A percentile compares a stretch with the other conserved stretches of the same genome.
phyloP scores from a whole-genome alignment of 2,888 invertebrate genomes.

The Meteorus cinctellus region DNA sequence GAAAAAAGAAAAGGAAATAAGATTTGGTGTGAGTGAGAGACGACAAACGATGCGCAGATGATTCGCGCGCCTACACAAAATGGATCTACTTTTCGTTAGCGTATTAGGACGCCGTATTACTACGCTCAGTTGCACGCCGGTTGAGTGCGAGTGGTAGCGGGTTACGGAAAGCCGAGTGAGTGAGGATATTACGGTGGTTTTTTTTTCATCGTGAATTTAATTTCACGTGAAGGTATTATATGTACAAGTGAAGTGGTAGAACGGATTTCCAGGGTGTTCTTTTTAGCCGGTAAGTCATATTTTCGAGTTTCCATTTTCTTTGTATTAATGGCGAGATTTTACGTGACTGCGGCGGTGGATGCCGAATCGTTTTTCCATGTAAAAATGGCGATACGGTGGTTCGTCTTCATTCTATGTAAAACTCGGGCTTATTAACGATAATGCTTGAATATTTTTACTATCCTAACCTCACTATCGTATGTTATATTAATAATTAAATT shows the following conservation, averaged over 20 bases:
- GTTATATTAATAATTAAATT: not conserved
- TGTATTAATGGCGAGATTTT: not conserved
- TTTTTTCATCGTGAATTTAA: slow-evolving; percentile 47
- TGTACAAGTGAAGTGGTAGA: slow-evolving; percentile 63
- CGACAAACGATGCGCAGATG: not conserved
- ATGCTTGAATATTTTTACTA: not conserved
- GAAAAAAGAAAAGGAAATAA: too few species aligned
- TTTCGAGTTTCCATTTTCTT: slow-evolving; percentile 23
- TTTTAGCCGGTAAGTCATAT: slow-evolving; percentile 63
- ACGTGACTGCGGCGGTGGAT: not conserved
- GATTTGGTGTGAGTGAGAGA: not conserved
- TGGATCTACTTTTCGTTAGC: slow-evolving; percentile 63
- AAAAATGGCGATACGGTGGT: slow-evolving; percentile 67
- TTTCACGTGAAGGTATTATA: slow-evolving; percentile 59
- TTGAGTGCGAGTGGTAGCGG: slow-evolving; percentile 54
- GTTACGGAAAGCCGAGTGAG: slow-evolving; percentile 47
- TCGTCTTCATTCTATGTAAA: slow-evolving; percentile 17
- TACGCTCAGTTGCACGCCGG: slow-evolving; percentile 71
- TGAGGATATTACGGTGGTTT: slow-evolving; percentile 59
- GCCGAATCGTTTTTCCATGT: slow-evolving; percentile 45
- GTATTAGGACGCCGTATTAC: slow-evolving; percentile 60
- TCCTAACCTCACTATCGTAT: not conserved
- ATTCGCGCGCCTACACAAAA: not conserved
- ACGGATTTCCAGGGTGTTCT: slow-evolving; percentile 62
- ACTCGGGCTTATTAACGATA: not conserved